These are phyloP conservation scores for Neolamprologus cancellatus DNA, from an alignment of 2,113 vertebrate genomes.

Conservation along the genomic window DNA sequence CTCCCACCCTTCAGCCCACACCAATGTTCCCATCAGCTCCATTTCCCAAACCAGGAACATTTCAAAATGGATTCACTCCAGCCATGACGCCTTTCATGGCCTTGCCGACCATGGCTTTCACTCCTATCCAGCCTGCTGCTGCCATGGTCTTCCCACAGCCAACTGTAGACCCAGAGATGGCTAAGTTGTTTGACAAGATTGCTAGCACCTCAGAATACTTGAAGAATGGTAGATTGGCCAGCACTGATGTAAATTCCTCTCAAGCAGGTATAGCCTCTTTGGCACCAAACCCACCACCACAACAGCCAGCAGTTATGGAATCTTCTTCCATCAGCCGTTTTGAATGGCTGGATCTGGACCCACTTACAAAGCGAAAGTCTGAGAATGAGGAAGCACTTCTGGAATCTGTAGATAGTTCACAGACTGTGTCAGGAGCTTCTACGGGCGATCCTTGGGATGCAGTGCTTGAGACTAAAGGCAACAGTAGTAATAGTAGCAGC, in stretches of 20 bases:
- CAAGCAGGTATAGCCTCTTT: slow-evolving; percentile 53
- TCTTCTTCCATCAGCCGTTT: slow-evolving; percentile 77
- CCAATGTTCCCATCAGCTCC: slow-evolving; percentile 77
- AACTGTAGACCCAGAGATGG: slow-evolving; percentile 85
- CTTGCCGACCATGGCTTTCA: slow-evolving; percentile 77
- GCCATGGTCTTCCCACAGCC: slow-evolving; percentile 75
- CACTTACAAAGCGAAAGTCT: slow-evolving; percentile 83
- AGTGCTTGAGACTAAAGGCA: slow-evolving; percentile 81
- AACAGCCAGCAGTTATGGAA: slow-evolving; percentile 51
- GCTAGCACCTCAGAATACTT: slow-evolving; percentile 94
- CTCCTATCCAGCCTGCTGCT: slow-evolving; percentile 69
- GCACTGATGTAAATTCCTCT: slow-evolving; percentile 71
- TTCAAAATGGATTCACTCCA: slow-evolving; percentile 86
- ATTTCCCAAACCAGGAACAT: slow-evolving; percentile 80
- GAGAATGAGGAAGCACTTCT: slow-evolving; percentile 70
- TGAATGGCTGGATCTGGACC: slow-evolving; percentile 96
- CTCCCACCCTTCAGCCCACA: slow-evolving; percentile 56
- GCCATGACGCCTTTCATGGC: slow-evolving; percentile 73
- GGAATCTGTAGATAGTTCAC: slow-evolving; percentile 6
- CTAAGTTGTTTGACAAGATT: slow-evolving; percentile 93
- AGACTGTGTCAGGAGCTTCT: slow-evolving; percentile 26
- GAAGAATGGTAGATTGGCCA: slow-evolving; percentile 81
- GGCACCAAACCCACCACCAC: slow-evolving; percentile 60
- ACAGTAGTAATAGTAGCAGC: not conserved
- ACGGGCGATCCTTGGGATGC: slow-evolving; percentile 95